A percentile compares a stretch with the other conserved stretches of the same genome.
These are phyloP conservation scores for Bryconaethiops microstoma DNA, from an alignment of 2,797 vertebrate genomes.

Conservation along the genomic window DNA sequence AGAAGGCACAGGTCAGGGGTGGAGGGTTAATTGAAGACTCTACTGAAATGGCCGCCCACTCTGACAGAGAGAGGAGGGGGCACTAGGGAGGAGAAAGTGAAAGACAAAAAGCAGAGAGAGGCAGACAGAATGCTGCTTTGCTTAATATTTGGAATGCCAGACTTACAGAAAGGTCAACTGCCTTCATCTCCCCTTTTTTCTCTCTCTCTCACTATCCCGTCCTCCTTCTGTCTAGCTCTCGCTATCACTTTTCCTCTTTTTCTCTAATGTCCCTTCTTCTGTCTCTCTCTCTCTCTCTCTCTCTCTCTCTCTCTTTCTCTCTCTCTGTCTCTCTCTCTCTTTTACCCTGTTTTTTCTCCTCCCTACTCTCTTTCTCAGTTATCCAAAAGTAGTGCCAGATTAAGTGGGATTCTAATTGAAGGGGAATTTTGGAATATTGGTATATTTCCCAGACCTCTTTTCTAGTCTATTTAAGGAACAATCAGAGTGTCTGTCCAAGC, in stretches of 20 bases:
- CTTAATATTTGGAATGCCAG: conserved; percentile 73
- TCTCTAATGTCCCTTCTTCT: conserved; percentile 47
- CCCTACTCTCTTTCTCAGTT: conserved; percentile 29
- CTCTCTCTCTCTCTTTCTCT: neutral
- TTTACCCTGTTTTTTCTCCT: neutral
- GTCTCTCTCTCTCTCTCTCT: neutral
- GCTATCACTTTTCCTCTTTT: neutral
- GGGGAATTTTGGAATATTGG: conserved; percentile 57
- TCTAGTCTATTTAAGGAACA: conserved; percentile 61
- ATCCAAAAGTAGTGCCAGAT: conserved; percentile 32
- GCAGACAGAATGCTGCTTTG: conserved; percentile 64
- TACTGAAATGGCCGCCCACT: conserved; percentile 72
- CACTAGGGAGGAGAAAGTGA: conserved; percentile 23
- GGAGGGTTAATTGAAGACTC: conserved; percentile 75
- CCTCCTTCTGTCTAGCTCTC: neutral
- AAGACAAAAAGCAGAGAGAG: conserved; percentile 36
- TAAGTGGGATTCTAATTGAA: conserved; percentile 66
- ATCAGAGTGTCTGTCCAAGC: conserved; percentile 53
- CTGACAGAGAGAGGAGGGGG: neutral
- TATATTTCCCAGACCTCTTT: conserved; percentile 30
- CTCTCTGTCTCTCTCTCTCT: neutral
- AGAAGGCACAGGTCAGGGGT: conserved; percentile 62
- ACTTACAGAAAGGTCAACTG: conserved; percentile 67
- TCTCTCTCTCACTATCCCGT: conserved; percentile 44
- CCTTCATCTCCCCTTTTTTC: conserved; percentile 43